phyloP scores from a whole-genome alignment of 2,113 vertebrate genomes.

The Pipra filicauda region DNA sequence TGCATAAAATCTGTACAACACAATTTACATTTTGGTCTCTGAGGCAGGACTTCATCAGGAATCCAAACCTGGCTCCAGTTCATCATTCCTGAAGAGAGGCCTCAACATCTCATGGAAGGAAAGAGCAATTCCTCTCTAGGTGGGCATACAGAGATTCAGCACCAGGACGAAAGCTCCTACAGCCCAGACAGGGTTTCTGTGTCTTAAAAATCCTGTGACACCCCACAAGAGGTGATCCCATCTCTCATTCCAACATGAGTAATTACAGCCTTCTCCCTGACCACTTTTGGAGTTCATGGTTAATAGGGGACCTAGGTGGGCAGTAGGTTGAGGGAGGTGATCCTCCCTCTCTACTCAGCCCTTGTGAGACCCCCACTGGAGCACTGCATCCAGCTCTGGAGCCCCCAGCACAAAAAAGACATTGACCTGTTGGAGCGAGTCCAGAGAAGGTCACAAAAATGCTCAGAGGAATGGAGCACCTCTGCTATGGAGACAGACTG shows the following conservation, averaged over 20 bases:
- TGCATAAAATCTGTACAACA: background rate
- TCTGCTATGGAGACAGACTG: background rate
- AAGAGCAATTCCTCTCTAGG: background rate
- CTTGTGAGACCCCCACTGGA: background rate
- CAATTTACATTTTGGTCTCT: background rate
- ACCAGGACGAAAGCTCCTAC: background rate
- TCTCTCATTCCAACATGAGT: background rate
- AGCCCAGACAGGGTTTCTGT: background rate
- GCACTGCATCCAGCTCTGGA: background rate
- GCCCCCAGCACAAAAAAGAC: background rate
- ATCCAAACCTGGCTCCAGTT: background rate
- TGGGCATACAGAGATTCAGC: background rate
- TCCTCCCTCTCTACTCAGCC: background rate
- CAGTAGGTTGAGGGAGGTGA: background rate
- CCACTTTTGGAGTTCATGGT: background rate
- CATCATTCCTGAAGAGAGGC: background rate
- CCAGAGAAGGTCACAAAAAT: background rate
- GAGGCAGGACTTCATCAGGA: background rate
- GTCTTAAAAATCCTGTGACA: background rate
- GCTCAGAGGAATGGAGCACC: background rate
- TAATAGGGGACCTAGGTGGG: background rate
- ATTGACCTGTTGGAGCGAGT: background rate
- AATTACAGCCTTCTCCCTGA: background rate
- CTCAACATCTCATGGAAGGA: background rate
- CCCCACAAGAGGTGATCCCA: background rate